Evolutionary conservation across 2,888 invertebrate genomes (phyloP).

Genomic region (Phyllotreta striolata): DNA sequence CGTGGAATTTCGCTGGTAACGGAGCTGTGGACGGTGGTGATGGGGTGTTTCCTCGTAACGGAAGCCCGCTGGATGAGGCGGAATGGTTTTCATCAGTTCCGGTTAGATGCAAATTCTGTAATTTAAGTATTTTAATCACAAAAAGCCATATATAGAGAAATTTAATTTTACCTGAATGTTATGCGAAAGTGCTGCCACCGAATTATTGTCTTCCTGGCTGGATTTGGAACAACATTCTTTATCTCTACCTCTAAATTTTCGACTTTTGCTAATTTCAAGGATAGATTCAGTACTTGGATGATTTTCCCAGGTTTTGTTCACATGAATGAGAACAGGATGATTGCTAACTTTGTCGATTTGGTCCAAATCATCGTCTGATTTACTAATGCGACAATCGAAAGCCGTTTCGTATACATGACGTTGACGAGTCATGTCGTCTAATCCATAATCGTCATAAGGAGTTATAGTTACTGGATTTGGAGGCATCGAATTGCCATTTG

Average conservation of each 20-base stretch:
- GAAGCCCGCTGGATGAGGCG: conserved; percentile 67
- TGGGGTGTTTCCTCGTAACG: conserved; percentile 77
- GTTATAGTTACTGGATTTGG: conserved; percentile 40
- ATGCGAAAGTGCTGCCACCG: conserved; percentile 59
- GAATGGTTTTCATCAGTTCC: conserved; percentile 65
- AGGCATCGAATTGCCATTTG: conserved; percentile 43
- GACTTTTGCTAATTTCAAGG: conserved; percentile 57
- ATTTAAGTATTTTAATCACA: conserved; percentile 21
- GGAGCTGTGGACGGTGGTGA: conserved; percentile 88
- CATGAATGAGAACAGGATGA: conserved; percentile 76
- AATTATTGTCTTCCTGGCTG: conserved; percentile 68
- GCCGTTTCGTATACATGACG: conserved; percentile 89
- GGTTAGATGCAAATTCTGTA: conserved; percentile 69
- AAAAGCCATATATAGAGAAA: neutral
- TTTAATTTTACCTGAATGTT: conserved; percentile 60
- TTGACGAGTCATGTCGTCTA: conserved; percentile 69
- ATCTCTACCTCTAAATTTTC: conserved; percentile 55
- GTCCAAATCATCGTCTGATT: conserved; percentile 82
- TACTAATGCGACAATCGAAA: conserved; percentile 86
- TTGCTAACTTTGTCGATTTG: conserved; percentile 83
- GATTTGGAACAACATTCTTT: conserved; percentile 65
- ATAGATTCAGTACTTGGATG: conserved; percentile 46
- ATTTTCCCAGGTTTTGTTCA: conserved; percentile 57
- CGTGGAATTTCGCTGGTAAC: conserved; percentile 80
- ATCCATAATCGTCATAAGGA: conserved; percentile 58